phyloP scores from a whole-genome alignment of 2,113 vertebrate species.

The Hippolais icterina region DNA sequence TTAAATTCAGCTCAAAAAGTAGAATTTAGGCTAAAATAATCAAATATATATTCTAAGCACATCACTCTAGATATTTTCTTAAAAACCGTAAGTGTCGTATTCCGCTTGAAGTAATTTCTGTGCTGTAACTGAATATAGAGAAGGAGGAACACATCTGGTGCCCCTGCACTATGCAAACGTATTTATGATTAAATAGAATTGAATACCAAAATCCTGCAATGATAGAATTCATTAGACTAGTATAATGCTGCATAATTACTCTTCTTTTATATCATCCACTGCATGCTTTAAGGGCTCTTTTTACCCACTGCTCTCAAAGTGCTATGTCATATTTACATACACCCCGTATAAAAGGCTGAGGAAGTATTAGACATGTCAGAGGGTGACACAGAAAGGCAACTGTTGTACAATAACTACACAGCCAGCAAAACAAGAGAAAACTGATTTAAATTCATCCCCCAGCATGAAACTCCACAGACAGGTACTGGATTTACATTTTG shows the following conservation, averaged over 20 bases:
- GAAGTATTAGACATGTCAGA: slow-evolving; percentile 8
- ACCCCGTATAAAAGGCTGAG: not conserved
- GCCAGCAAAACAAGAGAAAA: slow-evolving; percentile 1
- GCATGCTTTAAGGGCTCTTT: slow-evolving; percentile 24
- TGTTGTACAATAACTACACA: not conserved
- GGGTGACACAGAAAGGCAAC: slow-evolving; percentile 17
- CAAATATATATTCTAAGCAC: slow-evolving; percentile 5
- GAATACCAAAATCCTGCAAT: slow-evolving; percentile 51
- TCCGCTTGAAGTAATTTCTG: slow-evolving; percentile 15
- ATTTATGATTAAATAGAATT: slow-evolving; percentile 42
- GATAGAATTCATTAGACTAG: slow-evolving; percentile 45
- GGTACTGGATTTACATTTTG: not conserved
- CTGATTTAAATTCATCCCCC: not conserved
- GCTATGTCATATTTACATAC: slow-evolving; percentile 19
- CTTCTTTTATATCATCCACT: not conserved
- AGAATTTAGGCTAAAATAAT: not conserved
- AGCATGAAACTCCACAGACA: not conserved
- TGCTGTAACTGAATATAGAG: not conserved
- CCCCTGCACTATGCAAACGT: slow-evolving; percentile 1
- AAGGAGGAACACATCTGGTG: slow-evolving; percentile 53
- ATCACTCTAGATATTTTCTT: not conserved
- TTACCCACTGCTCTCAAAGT: not conserved
- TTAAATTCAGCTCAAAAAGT: not conserved
- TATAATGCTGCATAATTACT: slow-evolving; percentile 53
- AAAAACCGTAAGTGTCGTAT: not conserved